Evolutionary conservation across 1,140 invertebrate genomes (phyloP).

Genomic region (Eriocheir sinensis): DNA sequence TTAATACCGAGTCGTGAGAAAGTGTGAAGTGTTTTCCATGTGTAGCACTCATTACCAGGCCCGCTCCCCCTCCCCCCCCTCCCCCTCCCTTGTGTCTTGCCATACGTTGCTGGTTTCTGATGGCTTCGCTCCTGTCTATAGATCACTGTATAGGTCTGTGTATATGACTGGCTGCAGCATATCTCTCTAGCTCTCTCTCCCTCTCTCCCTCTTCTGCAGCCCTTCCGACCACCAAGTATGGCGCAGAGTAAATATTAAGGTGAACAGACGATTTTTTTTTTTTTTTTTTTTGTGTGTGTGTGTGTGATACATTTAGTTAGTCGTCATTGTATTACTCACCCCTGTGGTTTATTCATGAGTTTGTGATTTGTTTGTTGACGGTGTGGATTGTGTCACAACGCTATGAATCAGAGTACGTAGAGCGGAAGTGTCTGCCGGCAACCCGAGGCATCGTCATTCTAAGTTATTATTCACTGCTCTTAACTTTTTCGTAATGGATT

Average conservation of each 20-base stretch:
- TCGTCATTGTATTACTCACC: too few species aligned
- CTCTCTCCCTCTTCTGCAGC: slow-evolving; percentile 4
- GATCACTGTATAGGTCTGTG: background rate
- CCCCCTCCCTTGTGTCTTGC: background rate
- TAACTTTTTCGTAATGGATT: too few species aligned
- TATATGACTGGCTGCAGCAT: background rate
- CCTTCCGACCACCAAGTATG: background rate
- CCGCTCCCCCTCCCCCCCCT: background rate
- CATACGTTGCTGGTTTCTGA: background rate
- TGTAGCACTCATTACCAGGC: background rate
- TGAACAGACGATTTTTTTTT: background rate
- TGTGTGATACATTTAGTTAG: slow-evolving; percentile 7
- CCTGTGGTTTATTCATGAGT: too few species aligned
- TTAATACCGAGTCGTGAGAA: too few species aligned
- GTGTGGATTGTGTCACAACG: too few species aligned
- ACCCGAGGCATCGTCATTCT: too few species aligned
- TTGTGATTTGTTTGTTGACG: too few species aligned
- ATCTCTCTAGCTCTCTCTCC: slow-evolving; percentile 11
- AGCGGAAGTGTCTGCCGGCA: too few species aligned
- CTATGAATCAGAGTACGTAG: too few species aligned
- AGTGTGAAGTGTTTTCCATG: too few species aligned
- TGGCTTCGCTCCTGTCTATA: background rate
- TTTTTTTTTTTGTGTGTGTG: background rate
- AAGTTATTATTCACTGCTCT: too few species aligned
- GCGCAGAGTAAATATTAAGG: background rate